phyloP scores from a whole-genome alignment of 2,888 invertebrate species.

The Mechanitis messenoides region DNA sequence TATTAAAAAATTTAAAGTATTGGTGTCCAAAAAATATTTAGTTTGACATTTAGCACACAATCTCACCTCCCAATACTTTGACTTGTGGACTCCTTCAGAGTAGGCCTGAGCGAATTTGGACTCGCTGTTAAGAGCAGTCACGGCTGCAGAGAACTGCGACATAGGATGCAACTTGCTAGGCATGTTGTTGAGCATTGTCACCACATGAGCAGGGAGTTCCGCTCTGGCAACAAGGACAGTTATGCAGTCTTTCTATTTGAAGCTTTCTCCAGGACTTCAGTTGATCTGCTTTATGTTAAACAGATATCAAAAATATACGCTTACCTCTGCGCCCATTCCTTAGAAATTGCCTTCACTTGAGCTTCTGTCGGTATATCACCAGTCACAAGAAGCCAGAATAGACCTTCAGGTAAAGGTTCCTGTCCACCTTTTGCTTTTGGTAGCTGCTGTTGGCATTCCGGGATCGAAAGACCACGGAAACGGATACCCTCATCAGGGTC shows the following conservation, averaged over 20 bases:
- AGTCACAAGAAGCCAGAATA: conserved; percentile 87
- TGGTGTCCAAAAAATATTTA: too few relatives aligned
- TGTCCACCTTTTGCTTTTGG: conserved; percentile 82
- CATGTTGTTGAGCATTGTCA: conserved; percentile 93
- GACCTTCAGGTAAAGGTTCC: conserved; percentile 86
- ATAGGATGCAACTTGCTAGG: conserved; percentile 94
- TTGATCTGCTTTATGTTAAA: neutral
- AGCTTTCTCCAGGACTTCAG: neutral
- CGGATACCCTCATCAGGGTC: conserved; percentile 97
- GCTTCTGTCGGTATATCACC: conserved; percentile 84
- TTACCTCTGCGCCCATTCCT: conserved; percentile 85
- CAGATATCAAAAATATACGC: conserved; percentile 8
- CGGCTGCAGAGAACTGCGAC: conserved; percentile 94
- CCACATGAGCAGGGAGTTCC: conserved; percentile 94
- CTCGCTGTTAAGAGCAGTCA: conserved; percentile 94
- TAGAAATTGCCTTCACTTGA: conserved; percentile 83
- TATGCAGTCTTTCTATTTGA: neutral
- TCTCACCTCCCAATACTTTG: conserved; percentile 90
- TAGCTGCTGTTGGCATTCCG: conserved; percentile 84
- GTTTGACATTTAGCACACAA: conserved; percentile 14
- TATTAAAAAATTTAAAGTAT: neutral
- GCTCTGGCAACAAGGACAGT: conserved; percentile 75
- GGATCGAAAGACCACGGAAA: conserved; percentile 94
- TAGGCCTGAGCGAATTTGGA: conserved; percentile 95
- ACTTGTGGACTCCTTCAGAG: conserved; percentile 89